Percentiles rank a stretch among this genome's conserved stretches.
These are phyloP conservation scores for Eupithecia insigniata DNA, from an alignment of 2,888 invertebrate species.

Conservation along the genomic window DNA sequence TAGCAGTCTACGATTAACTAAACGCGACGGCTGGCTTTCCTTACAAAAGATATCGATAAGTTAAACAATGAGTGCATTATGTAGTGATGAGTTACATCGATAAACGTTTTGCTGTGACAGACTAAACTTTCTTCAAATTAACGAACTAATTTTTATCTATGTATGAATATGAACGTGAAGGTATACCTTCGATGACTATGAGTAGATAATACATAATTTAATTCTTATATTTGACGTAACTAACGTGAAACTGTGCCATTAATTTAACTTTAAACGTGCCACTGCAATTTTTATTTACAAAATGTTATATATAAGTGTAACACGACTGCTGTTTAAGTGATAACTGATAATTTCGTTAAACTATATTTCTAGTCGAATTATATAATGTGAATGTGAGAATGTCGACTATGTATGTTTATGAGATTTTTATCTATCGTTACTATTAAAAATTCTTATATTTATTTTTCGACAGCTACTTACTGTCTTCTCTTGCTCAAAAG, in stretches of 20 bases:
- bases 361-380: constrained; percentile 80
- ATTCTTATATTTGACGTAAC: constrained; percentile 77
- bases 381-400: constrained; percentile 66
- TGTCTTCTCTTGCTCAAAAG: constrained; percentile 79
- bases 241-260: constrained; percentile 85
- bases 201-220: constrained; percentile 69
- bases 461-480: constrained; percentile 72
- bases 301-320: constrained; percentile 71
- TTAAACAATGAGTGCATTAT: constrained; percentile 55
- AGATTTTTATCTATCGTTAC: constrained; percentile 57
- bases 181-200: constrained; percentile 61
- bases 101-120: constrained; percentile 34
- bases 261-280: constrained; percentile 82
- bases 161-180: constrained; percentile 46
- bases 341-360: constrained; percentile 76
- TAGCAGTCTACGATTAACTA: constrained; percentile 55
- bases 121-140: constrained; percentile 48
- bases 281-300: constrained; percentile 76
- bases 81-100: constrained; percentile 50
- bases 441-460: constrained; percentile 55
- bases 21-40: constrained; percentile 43
- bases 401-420: constrained; percentile 68
- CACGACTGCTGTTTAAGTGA: constrained; percentile 82
- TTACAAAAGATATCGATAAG: constrained; percentile 57
- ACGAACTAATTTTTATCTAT: constrained; percentile 39